These are phyloP conservation scores for Conistra vaccinii DNA, from an alignment of 2,888 invertebrate species.

Conservation along the genomic window DNA sequence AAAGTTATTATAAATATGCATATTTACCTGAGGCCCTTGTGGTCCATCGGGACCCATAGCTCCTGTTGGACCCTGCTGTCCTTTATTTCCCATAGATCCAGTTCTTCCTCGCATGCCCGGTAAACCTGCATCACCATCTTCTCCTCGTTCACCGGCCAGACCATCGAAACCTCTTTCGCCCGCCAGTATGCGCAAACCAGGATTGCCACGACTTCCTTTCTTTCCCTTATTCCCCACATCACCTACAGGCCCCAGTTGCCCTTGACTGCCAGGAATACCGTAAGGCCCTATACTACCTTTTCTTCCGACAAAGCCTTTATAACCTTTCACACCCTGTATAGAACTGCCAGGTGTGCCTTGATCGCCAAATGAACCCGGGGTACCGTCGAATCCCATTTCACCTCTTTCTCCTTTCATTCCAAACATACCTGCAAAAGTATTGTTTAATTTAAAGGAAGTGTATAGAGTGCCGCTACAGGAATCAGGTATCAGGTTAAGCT, in stretches of 20 bases:
- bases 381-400: constrained; percentile 81
- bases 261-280: constrained; percentile 91
- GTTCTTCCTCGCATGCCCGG: constrained; percentile 89
- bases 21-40: constrained; percentile 89
- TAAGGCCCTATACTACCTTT: constrained; percentile 92
- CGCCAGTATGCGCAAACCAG: constrained; percentile 85
- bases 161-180: constrained; percentile 85
- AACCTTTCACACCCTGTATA: constrained; percentile 85
- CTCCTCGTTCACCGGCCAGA: constrained; percentile 86
- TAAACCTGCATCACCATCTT: constrained; percentile 90
- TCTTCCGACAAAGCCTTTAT: constrained; percentile 92
- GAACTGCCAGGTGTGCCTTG: constrained; percentile 83
- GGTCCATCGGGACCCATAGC: constrained; percentile 90
- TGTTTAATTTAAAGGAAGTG: too few species aligned
- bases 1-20: not conserved
- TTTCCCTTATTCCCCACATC: constrained; percentile 91
- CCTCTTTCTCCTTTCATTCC: constrained; percentile 81
- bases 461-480: too few species aligned
- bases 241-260: constrained; percentile 91
- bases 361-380: constrained; percentile 80
- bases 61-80: constrained; percentile 87
- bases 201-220: constrained; percentile 88
- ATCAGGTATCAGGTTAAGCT: too few species aligned
- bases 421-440: constrained; percentile 61
- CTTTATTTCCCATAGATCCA: constrained; percentile 86